Percentiles rank a stretch among this genome's conserved stretches.
Conservation (phyloP, 2,113 vertebrate genomes). For the Panthera uncia region DNA sequence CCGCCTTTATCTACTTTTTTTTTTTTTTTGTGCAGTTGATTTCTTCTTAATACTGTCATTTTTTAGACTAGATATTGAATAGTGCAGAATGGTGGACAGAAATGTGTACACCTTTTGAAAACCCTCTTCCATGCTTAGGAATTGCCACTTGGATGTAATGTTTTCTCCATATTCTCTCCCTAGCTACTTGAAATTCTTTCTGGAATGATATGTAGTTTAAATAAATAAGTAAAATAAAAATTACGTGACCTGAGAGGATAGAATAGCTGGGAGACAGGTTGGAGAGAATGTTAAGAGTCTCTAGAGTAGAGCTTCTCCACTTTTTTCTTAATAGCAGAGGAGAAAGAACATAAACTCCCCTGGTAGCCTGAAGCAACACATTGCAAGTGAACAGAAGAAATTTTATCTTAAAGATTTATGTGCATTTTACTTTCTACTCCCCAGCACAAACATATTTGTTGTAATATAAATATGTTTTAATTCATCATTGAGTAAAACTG, state of each 20-base stretch:
- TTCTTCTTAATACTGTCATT: slow-evolving; percentile 26
- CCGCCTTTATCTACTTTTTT: too few relatives aligned
- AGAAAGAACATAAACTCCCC: slow-evolving; percentile 34
- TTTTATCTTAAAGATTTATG: slow-evolving; percentile 29
- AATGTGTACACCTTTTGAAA: not conserved
- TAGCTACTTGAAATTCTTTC: slow-evolving; percentile 20
- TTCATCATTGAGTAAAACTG: slow-evolving; percentile 43
- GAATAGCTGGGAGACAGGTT: slow-evolving; percentile 9
- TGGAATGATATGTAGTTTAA: slow-evolving; percentile 17
- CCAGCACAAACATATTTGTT: not conserved
- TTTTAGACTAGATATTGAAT: not conserved
- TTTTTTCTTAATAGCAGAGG: slow-evolving; percentile 19
- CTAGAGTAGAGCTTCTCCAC: not conserved
- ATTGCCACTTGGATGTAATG: not conserved
- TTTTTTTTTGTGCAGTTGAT: not conserved
- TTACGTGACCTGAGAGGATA: slow-evolving; percentile 13
- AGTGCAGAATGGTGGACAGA: not conserved
- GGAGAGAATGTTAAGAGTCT: slow-evolving; percentile 12
- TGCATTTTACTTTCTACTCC: slow-evolving; percentile 21
- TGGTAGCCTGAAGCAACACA: slow-evolving; percentile 18
- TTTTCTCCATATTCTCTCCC: slow-evolving; percentile 9
- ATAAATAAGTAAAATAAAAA: slow-evolving; percentile 46
- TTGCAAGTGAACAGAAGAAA: slow-evolving; percentile 36
- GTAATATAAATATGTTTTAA: slow-evolving; percentile 35
- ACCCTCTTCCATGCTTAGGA: not conserved